Evolutionary conservation across 2,113 vertebrate genomes (phyloP), one percentile per base, ranked within the genome.

Genomic region (Cacatua alba): DNA sequence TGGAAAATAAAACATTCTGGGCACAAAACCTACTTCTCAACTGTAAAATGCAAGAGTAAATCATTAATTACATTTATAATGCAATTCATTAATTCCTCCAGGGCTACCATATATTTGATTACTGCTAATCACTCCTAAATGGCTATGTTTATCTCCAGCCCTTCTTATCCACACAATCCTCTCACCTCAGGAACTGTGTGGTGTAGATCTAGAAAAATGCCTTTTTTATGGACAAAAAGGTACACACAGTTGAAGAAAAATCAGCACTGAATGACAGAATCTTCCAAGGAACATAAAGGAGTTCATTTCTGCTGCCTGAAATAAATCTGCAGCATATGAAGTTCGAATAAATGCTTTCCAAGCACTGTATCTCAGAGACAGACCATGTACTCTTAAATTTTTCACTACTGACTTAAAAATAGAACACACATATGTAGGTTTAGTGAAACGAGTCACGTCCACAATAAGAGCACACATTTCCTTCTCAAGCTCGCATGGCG

Each of bases 351-450:
- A 95, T 69, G 88, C 90, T 96, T 97, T 95, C 90, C 86, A 96
- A 95, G 96, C 94, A 96, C 65, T 78, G 44, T 39, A 82, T 86
- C 70, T 93, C 91, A 86, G 94, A 97, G 46, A 82, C 12, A 86
- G 95, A 94, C 78, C 76, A 89, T 72, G 76, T 86, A 86, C 94
- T 95, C 77, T 95, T 86, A 95, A 97, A 97, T 97, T 96, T 97
- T 98, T 97, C 96, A 94, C 90, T 60, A 89, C 70, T 39, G 82
- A 82, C 89, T 98, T 98, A 98, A 98, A 98, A 98, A 98, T 97
- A 98, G 95, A 90, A 95, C 92, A 97, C 92, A 93, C 57, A 19
- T 93, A 94, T 93, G 90, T 94, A 52, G 90, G 93, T 90, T 97
- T 96, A 97, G 96, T 93, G 96, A 97, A 97, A 98, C 82, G 35